Base-by-base conservation (phyloP, 2,888 invertebrate species). In the Drosophila buzzatii region DNA sequence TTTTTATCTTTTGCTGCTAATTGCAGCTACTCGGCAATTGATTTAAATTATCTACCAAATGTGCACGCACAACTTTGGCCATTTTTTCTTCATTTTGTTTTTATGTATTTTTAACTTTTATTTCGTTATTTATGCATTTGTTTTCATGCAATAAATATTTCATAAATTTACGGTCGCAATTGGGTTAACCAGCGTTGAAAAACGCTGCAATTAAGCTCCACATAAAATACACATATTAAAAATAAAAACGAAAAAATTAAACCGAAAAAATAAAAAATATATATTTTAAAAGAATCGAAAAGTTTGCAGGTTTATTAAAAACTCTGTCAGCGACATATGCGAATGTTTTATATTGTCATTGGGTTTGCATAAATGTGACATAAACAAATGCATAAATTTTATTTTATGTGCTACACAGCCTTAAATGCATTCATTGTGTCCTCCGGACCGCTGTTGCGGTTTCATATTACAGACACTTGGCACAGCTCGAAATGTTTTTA, bases 1-100 rank as follows among this genome's bases (percentile, higher is more conserved):
- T 82, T 89, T 89, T 85, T 89, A 85, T 88, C 88, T 88, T 77
- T 73, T 66, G 68, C 85, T 75, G 89, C 85, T 85, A 85, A 85
- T 85, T 89, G 90, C 85, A 88, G 57, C 86, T 85, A 63, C 90
- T 75, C 88, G 82, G 86, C 85, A 89, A 85, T 85, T 85, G 85
- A 89, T 89, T 85, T 90, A 85, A 85, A 85, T 89, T 88, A 89
- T 90, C 85, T 77, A 66, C 77, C 71, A 63, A 84, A 81, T 70
- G 79, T 59, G 57, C 70, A 70, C 52, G 60, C 45, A 41, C 33
- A 27, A 39, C 33, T 68, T 57, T 66, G 53, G 9, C 49, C 6
- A 7, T 18, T 51, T 49, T 51, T 51, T 49, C 3, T 23, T 0
- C 6, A 20, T 53, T 41, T 51, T 49, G 8, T 23, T 0, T 9